phyloP scores from a whole-genome alignment of 2,888 invertebrate species.

The Brachyopa scutellaris region DNA sequence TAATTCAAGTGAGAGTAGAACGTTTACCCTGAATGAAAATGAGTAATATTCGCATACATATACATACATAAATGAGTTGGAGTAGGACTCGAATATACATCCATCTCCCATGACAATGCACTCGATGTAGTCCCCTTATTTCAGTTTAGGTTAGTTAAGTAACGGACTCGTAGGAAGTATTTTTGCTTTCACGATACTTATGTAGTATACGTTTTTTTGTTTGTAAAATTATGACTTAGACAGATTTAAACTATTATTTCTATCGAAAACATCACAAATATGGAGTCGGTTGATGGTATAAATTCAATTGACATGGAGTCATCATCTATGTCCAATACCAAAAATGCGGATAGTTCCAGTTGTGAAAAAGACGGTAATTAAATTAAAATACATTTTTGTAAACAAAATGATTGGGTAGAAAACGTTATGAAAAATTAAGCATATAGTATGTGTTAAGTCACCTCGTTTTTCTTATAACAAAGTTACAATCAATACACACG shows the following conservation, averaged over 20 bases:
- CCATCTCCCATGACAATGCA: conserved; percentile 44
- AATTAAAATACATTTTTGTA: conserved; percentile 47
- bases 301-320: conserved; percentile 91
- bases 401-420: conserved; percentile 33
- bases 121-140: conserved; percentile 42
- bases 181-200: conserved; percentile 19
- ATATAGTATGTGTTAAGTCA: conserved; percentile 17
- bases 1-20: background rate
- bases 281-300: conserved; percentile 92
- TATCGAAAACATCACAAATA: conserved; percentile 80
- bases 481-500: conserved; percentile 53
- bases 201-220: conserved; percentile 28
- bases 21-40: conserved; percentile 19
- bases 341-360: conserved; percentile 83
- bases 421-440: background rate
- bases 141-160: conserved; percentile 69
- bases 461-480: conserved; percentile 22
- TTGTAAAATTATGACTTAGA: conserved; percentile 46
- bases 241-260: background rate
- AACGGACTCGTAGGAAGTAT: conserved; percentile 53
- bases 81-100: conserved; percentile 60
- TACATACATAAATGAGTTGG: conserved; percentile 48
- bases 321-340: conserved; percentile 84
- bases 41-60: conserved; percentile 40
- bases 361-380: conserved; percentile 76